phyloP scores from a whole-genome alignment of 2,113 vertebrate genomes.

The Calyptomena viridis region DNA sequence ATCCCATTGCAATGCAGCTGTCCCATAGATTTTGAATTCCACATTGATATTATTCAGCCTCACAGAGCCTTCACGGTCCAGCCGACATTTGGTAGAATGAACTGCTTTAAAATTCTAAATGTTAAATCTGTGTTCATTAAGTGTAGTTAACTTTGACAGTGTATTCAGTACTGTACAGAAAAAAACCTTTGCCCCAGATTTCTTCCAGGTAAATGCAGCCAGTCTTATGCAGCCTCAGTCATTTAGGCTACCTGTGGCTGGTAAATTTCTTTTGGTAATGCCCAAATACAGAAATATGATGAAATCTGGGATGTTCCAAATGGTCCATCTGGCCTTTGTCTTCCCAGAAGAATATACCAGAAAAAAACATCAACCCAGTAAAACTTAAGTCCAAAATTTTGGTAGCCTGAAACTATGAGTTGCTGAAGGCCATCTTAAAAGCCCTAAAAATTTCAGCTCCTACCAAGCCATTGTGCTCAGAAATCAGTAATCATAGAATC shows the following conservation, averaged over 20 bases:
- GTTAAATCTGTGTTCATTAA: background rate
- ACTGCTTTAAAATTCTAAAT: background rate
- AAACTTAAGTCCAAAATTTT: background rate
- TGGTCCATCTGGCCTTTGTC: rapidly evolving
- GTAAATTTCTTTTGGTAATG: background rate
- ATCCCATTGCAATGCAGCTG: conserved; percentile 91
- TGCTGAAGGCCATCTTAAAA: background rate
- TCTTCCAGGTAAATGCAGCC: background rate
- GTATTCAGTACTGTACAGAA: background rate
- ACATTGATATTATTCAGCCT: conserved; percentile 77
- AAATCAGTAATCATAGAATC: background rate
- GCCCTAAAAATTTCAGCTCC: background rate
- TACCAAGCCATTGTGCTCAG: background rate
- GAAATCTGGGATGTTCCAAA: background rate
- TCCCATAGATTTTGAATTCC: conserved; percentile 91
- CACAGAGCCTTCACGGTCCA: conserved; percentile 83
- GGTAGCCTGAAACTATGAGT: background rate
- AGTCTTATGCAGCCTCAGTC: background rate
- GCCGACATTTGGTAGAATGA: conserved; percentile 80
- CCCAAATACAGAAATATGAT: background rate
- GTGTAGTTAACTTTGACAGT: background rate
- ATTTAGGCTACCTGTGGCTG: background rate
- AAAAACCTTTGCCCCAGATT: background rate
- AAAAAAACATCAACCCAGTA: background rate
- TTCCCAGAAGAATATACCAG: background rate